A percentile compares a stretch with the other conserved stretches of the same genome.
These are phyloP conservation scores for Lampris megalopsis DNA, from an alignment of 2,113 vertebrate genomes.

Conservation along the genomic window DNA sequence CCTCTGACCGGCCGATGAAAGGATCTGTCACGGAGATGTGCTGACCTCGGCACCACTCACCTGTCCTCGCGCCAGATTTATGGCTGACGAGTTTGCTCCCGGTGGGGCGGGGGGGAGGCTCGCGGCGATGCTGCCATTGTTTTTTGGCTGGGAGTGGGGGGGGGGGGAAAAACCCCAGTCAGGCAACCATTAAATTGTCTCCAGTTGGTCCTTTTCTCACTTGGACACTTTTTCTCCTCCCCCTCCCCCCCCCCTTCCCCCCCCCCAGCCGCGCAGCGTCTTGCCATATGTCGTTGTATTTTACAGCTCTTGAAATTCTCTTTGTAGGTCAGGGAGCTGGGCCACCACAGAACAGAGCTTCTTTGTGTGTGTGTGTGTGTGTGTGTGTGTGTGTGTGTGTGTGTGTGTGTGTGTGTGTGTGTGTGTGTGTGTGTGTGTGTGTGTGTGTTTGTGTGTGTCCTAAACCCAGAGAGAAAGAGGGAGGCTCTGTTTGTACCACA, in stretches of 20 bases:
- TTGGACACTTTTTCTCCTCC: slow-evolving; percentile 28
- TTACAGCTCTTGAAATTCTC: slow-evolving; percentile 17
- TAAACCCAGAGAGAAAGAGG: background rate
- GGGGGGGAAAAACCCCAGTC: background rate
- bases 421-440: background rate
- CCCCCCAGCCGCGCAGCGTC: background rate
- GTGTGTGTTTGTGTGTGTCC: background rate
- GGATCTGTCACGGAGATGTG: slow-evolving; percentile 59
- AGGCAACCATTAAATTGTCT: slow-evolving; percentile 17
- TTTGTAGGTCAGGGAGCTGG: slow-evolving; percentile 15
- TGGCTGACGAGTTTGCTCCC: slow-evolving; percentile 49
- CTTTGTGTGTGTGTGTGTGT: background rate
- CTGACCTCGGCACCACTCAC: slow-evolving; percentile 56
- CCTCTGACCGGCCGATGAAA: slow-evolving; percentile 34
- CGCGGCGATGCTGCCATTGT: background rate
- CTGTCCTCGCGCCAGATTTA: slow-evolving; percentile 54
- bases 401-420: background rate
- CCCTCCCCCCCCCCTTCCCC: too few relatives aligned
- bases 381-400: background rate
- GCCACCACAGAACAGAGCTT: slow-evolving; percentile 22
- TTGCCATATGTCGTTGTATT: slow-evolving; percentile 22
- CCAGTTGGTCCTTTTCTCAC: slow-evolving; percentile 18
- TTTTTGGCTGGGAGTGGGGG: background rate
- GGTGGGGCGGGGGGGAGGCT: background rate
- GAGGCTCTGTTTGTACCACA: slow-evolving; percentile 7